These are phyloP conservation scores for Willisornis vidua DNA, from an alignment of 2,113 vertebrate species.

Conservation along the genomic window DNA sequence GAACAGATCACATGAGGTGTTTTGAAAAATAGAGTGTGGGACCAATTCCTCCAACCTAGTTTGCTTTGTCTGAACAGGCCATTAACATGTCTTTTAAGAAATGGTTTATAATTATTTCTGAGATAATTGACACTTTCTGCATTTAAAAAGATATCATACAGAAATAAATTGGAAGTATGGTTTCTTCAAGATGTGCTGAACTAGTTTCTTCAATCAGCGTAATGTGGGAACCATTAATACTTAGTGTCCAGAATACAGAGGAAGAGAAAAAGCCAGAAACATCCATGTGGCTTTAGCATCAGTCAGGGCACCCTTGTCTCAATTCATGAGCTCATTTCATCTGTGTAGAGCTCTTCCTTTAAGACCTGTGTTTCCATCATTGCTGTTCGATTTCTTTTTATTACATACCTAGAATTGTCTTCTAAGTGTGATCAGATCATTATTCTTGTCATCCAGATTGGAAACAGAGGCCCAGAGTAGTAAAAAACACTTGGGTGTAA, in stretches of 20 bases:
- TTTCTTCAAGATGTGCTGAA: neutral
- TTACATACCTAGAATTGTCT: neutral
- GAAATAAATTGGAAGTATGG: accelerated
- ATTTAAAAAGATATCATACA: neutral
- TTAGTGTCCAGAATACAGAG: neutral
- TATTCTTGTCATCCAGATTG: neutral
- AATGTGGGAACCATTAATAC: neutral
- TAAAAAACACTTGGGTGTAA: neutral
- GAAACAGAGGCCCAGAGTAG: neutral
- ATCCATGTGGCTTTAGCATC: neutral
- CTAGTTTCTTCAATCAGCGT: neutral
- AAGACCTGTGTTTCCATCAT: neutral
- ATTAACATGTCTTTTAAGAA: neutral
- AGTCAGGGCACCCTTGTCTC: neutral
- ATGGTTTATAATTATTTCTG: neutral
- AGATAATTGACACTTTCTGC: neutral
- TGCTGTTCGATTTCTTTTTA: neutral
- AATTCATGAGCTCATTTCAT: accelerated
- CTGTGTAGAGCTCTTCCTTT: accelerated
- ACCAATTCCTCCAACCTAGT: neutral
- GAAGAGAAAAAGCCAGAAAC: neutral
- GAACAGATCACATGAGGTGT: neutral
- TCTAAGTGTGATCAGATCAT: neutral
- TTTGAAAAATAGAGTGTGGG: neutral
- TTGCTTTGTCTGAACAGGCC: neutral